phyloP scores from a whole-genome alignment of 2,797 vertebrate species.

The Anolis apletophallus region DNA sequence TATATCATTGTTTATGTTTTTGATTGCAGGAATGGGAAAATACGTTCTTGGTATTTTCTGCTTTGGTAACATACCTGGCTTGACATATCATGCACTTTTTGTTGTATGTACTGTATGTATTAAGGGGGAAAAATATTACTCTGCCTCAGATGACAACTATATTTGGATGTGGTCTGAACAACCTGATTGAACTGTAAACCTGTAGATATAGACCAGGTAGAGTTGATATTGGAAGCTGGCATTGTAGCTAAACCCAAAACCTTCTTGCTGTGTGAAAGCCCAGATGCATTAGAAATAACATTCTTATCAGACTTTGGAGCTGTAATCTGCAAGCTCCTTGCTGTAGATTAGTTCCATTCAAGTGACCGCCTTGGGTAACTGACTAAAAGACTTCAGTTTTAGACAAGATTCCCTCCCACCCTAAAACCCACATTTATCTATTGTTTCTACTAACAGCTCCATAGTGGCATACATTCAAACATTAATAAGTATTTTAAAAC shows the following conservation, averaged over 20 bases:
- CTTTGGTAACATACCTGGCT: background rate
- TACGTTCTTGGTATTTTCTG: background rate
- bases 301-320: background rate
- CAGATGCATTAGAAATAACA: background rate
- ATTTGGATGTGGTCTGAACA: too few relatives aligned
- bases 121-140: background rate
- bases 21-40: background rate
- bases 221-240: background rate
- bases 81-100: too few relatives aligned
- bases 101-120: background rate
- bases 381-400: background rate
- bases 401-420: background rate
- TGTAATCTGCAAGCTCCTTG: background rate
- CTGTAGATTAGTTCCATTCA: background rate
- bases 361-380: background rate
- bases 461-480: conserved; percentile 53
- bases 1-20: background rate
- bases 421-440: background rate
- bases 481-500: conserved; percentile 62
- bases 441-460: conserved; percentile 13
- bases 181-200: background rate
- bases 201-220: background rate
- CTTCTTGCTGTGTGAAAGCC: background rate
- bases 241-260: background rate
- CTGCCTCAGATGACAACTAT: background rate